These are phyloP conservation scores for Emmelina monodactyla DNA, from an alignment of 2,888 invertebrate species.

Conservation along the genomic window DNA sequence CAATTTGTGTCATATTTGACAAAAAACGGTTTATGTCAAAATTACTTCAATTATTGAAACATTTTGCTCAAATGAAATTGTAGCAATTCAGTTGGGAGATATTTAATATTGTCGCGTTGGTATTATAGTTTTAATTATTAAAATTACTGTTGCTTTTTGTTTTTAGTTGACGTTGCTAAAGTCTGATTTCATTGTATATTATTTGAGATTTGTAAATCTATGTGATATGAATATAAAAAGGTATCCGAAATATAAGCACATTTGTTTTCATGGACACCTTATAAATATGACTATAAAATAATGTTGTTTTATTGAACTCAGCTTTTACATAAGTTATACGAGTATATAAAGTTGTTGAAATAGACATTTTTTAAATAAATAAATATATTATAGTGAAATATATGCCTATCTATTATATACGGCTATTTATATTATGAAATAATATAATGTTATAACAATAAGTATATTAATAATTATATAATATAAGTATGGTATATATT, in stretches of 20 bases:
- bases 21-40: slow-evolving; percentile 28
- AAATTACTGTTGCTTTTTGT: slow-evolving; percentile 12
- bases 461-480: slow-evolving; percentile 19
- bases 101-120: slow-evolving; percentile 17
- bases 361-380: slow-evolving; percentile 25
- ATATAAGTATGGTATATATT: slow-evolving; percentile 25
- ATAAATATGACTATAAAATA: slow-evolving; percentile 24
- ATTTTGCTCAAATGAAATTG: slow-evolving; percentile 50
- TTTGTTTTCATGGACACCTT: slow-evolving; percentile 13
- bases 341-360: slow-evolving; percentile 26
- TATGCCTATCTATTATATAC: slow-evolving; percentile 30
- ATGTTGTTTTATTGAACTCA: too few relatives aligned
- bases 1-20: slow-evolving; percentile 41
- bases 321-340: slow-evolving; percentile 22
- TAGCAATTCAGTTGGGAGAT: slow-evolving; percentile 18
- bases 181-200: slow-evolving; percentile 44
- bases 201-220: slow-evolving; percentile 52
- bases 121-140: slow-evolving; percentile 19
- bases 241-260: not conserved
- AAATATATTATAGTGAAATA: slow-evolving; percentile 24
- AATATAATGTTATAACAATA: slow-evolving; percentile 6
- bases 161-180: slow-evolving; percentile 23
- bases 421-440: not conserved
- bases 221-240: slow-evolving; percentile 27
- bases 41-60: slow-evolving; percentile 43